Percentiles rank a stretch among this genome's conserved stretches.
Conservation (phyloP, 2,797 vertebrate genomes). For the Tangara arthus region DNA sequence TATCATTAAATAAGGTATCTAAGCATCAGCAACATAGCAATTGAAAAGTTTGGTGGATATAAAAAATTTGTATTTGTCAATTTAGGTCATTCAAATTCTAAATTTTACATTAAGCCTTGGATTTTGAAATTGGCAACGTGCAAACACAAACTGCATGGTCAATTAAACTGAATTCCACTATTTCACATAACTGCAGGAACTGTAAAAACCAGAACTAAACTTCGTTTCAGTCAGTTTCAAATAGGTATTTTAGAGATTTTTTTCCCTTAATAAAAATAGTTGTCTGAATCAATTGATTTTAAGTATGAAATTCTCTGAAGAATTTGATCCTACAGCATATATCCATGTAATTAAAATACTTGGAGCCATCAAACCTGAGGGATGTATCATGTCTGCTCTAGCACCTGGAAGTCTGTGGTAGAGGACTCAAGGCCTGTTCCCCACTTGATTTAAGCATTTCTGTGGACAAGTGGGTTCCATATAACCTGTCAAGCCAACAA, state of each 20-base stretch:
- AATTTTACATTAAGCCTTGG: neutral
- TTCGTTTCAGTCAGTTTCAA: neutral
- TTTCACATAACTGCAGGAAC: neutral
- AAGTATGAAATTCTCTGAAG: neutral
- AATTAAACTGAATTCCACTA: constrained; percentile 1
- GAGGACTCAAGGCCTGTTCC: neutral
- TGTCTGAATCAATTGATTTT: neutral
- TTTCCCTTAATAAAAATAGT: neutral
- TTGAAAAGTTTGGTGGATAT: neutral
- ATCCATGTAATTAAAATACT: neutral
- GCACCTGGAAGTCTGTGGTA: neutral
- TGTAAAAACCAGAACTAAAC: neutral
- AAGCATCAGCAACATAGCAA: neutral
- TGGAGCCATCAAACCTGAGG: neutral
- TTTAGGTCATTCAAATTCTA: neutral
- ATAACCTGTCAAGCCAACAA: neutral
- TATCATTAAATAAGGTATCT: constrained; percentile 31
- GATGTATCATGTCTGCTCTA: neutral
- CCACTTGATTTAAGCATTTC: neutral
- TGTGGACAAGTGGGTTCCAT: neutral
- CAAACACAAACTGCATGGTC: neutral
- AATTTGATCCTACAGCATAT: neutral
- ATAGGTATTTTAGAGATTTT: neutral
- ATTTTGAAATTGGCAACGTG: constrained; percentile 1
- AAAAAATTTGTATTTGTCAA: neutral